Conservation (phyloP, 2,888 invertebrate species). For the Limnephilus marmoratus region DNA sequence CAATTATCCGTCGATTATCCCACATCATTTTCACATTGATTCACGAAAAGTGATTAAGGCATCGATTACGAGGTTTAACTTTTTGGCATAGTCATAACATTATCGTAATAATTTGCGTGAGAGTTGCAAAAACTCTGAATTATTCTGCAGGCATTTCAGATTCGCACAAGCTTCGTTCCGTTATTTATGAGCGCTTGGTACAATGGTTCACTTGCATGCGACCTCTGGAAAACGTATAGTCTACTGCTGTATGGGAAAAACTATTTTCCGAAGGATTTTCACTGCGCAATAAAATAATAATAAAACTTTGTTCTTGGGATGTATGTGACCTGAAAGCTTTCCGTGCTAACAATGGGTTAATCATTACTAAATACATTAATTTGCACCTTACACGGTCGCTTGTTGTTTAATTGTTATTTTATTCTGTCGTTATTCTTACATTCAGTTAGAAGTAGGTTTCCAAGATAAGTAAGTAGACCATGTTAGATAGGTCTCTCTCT, state of each 20-base stretch:
- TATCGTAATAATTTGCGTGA: neutral
- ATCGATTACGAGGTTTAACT: neutral
- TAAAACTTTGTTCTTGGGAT: neutral
- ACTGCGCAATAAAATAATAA: slow-evolving; percentile 2
- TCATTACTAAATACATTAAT: neutral
- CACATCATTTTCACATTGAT: neutral
- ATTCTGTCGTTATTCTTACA: neutral
- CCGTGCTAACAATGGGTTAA: neutral
- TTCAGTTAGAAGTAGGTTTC: neutral
- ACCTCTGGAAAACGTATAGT: neutral
- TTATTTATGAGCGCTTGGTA: neutral
- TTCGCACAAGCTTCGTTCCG: neutral
- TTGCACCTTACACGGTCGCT: neutral
- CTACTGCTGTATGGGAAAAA: neutral
- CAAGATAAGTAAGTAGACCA: neutral
- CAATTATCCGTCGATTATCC: neutral
- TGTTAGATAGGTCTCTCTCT: neutral
- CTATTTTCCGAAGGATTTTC: slow-evolving; percentile 32
- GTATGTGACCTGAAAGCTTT: slow-evolving; percentile 23
- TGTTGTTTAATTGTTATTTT: slow-evolving; percentile 19
- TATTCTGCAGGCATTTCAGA: no score
- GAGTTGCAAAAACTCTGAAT: neutral
- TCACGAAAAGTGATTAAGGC: neutral
- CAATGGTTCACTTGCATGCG: slow-evolving; percentile 18
- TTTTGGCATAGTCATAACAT: neutral